Evolutionary conservation across 2,113 vertebrate genomes (phyloP), one percentile per base, ranked within the genome.

Genomic region (Vulpes ferrilata): DNA sequence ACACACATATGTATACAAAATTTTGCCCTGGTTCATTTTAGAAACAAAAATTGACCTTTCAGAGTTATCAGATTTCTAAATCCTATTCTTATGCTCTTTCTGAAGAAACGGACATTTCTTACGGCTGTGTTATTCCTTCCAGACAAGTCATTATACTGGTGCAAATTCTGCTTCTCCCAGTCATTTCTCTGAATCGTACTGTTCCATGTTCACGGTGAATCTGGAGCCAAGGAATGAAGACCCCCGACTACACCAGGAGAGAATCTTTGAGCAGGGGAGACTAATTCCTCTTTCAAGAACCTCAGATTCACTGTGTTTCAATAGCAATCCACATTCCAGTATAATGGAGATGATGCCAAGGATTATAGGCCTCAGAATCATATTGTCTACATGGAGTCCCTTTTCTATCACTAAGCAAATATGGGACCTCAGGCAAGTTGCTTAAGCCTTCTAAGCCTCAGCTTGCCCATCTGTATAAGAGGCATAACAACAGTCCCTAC

Each of bases 11-110:
- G 27, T 15, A 71, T 16, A 65, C 27, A 73, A 23, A 73, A 30
- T 88, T 74, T 35, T 90, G 76, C 74, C 85, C 48, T 51, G 16
- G 65, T 64, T 93, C n/a, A 92, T 76, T 96, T 97, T 89, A 89
- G 51, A 96, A 71, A 53, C 43, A 3, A 85, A 93, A 59, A 64
- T 10, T 16, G 73, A 88, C 51, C 17, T 92, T 96, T 76, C 57
- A 81, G 9, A 91, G n/a, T 12, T 86, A 74, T 10, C 20, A 38
- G 20, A 73, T 82, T 60, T 95, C 89, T 55, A 95, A 62, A 82
- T 83, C 78, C 64, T 30, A 12, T 35, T 73, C n/a, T 82, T 91
- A 79, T 1, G 65, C 17, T 89, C 79, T 87, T 96, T 84, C 86
- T 74, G 20, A 97, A 96, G 86, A 96, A 48, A 83, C 3, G 22